A percentile compares a stretch with the other conserved stretches of the same genome.
Conservation (phyloP, 2,797 vertebrate genomes). For the Serranus cabrilla region DNA sequence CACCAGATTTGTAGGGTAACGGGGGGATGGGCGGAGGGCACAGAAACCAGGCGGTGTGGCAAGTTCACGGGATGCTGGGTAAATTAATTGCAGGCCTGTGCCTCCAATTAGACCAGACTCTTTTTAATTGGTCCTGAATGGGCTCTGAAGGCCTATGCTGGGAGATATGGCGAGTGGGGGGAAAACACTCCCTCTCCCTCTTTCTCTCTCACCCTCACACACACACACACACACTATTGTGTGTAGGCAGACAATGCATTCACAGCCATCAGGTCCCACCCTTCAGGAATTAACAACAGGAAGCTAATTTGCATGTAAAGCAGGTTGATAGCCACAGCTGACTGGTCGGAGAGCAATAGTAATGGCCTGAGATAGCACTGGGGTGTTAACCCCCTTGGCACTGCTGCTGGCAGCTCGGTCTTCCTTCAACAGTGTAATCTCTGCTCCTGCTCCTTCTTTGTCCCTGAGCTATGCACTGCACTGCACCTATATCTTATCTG, state of each 20-base stretch:
- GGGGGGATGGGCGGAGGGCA: conserved; percentile 63
- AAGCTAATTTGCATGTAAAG: conserved; percentile 85
- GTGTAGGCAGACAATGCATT: conserved; percentile 62
- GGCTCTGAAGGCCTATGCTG: conserved; percentile 77
- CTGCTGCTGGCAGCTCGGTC: conserved; percentile 48
- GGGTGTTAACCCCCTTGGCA: conserved; percentile 65
- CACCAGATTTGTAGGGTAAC: conserved; percentile 57
- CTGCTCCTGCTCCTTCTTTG: conserved; percentile 34
- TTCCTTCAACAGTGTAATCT: conserved; percentile 33
- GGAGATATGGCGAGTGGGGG: conserved; percentile 59
- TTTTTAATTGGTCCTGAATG: conserved; percentile 86
- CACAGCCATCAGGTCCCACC: conserved; percentile 58
- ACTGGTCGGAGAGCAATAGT: conserved; percentile 76
- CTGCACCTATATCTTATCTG: conserved; percentile 59
- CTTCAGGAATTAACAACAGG: conserved; percentile 81
- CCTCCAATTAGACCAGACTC: conserved; percentile 83
- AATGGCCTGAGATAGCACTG: conserved; percentile 76
- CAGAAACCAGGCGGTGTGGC: conserved; percentile 67
- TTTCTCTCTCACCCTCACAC: conserved; percentile 23
- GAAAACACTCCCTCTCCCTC: conserved; percentile 19
- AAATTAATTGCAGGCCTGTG: conserved; percentile 85
- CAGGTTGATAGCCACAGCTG: conserved; percentile 81
- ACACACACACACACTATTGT: conserved; percentile 43
- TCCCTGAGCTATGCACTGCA: conserved; percentile 14
- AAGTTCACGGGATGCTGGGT: conserved; percentile 75